A percentile compares a stretch with the other conserved stretches of the same genome.
Evolutionary conservation across 2,888 invertebrate species (phyloP).

Genomic region (Eupithecia exiguata): DNA sequence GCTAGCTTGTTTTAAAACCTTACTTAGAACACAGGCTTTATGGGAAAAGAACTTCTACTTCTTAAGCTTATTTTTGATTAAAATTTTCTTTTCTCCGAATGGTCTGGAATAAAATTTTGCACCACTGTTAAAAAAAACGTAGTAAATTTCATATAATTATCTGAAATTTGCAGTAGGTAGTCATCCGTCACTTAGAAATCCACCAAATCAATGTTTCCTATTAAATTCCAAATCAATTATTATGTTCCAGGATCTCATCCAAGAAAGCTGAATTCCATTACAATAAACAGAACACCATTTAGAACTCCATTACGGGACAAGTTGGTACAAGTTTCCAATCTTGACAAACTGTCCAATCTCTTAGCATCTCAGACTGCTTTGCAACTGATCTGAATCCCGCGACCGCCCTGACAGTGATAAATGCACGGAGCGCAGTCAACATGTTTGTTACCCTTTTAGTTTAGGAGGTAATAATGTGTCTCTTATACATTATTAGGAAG

Average conservation of each 20-base stretch:
- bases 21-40: neutral
- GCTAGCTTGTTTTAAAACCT: conserved; percentile 14
- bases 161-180: neutral
- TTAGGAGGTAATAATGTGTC: conserved; percentile 18
- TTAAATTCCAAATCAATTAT: neutral
- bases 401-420: conserved; percentile 34
- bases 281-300: conserved; percentile 14
- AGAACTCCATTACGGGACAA: conserved; percentile 14
- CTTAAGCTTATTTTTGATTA: neutral
- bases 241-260: neutral
- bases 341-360: conserved; percentile 33
- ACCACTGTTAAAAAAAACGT: neutral
- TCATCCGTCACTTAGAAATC: neutral
- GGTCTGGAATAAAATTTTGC: neutral
- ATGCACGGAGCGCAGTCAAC: conserved; percentile 38
- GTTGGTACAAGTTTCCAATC: conserved; percentile 27
- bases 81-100: neutral
- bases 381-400: conserved; percentile 25
- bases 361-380: conserved; percentile 32
- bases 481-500: neutral
- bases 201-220: neutral
- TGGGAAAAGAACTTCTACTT: neutral
- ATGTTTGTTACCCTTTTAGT: conserved; percentile 37
- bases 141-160: neutral
- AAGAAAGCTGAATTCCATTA: neutral